Percentiles rank a stretch among this genome's conserved stretches.
These are phyloP conservation scores for Betta splendens DNA, from an alignment of 2,797 vertebrate genomes.

Conservation along the genomic window DNA sequence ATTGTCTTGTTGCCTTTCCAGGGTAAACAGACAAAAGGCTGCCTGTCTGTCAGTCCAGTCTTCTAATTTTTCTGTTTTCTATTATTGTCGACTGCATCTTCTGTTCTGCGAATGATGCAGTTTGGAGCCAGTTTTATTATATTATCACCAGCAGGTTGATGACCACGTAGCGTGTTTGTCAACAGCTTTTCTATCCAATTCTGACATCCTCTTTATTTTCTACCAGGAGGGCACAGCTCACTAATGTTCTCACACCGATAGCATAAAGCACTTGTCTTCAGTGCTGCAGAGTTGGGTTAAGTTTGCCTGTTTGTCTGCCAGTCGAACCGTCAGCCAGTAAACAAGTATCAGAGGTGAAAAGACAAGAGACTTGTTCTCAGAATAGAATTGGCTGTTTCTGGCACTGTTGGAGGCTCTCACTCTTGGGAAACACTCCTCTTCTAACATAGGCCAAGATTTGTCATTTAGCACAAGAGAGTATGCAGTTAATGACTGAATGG, in stretches of 20 bases:
- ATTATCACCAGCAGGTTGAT: not conserved
- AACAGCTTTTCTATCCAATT: too few species aligned
- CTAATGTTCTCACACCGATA: conserved; percentile 4
- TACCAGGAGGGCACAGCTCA: not conserved
- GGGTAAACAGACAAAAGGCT: conserved; percentile 59
- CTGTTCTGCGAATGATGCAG: too few species aligned
- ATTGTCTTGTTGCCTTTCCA: conserved; percentile 58
- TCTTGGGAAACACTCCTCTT: conserved; percentile 31
- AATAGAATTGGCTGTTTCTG: conserved; percentile 59
- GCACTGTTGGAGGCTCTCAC: conserved; percentile 20
- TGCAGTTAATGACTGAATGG: conserved; percentile 4
- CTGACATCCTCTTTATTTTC: too few species aligned
- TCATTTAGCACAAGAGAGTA: not conserved
- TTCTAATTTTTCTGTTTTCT: too few species aligned
- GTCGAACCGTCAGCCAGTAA: conserved; percentile 54
- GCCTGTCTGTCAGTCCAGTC: conserved; percentile 42
- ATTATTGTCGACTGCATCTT: too few species aligned
- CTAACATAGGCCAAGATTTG: conserved; percentile 20
- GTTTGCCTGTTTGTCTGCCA: conserved; percentile 39
- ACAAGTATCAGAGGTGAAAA: conserved; percentile 39
- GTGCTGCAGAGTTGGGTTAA: conserved; percentile 6
- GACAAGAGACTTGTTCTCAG: conserved; percentile 50
- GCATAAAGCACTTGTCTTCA: not conserved
- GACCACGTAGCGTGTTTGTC: not conserved
- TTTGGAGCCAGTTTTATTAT: too few species aligned